Base-by-base conservation (phyloP, 1,140 invertebrate genomes). In the Mactra quadrangularis region DNA sequence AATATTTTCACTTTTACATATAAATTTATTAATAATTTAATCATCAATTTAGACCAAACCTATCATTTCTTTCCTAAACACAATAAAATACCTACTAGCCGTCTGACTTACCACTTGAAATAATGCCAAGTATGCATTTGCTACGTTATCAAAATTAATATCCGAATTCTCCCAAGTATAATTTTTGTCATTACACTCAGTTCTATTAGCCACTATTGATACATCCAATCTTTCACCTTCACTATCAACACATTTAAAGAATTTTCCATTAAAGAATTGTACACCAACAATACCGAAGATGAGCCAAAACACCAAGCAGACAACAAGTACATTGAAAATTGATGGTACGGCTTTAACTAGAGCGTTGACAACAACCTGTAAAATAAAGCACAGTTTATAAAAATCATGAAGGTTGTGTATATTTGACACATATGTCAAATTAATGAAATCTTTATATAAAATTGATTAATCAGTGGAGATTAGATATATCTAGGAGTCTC, bases 61-160 rank as follows among this genome's bases (percentile, higher is more conserved):
- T 50, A 50, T 13, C 11, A n/a, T n/a, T n/a, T n/a, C n/a, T n/a
- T n/a, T n/a, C n/a, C n/a, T n/a, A n/a, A n/a, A n/a, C n/a, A n/a
- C n/a, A n/a, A n/a, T n/a, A n/a, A n/a, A n/a, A n/a, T n/a, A n/a
- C n/a, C n/a, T n/a, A n/a, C n/a, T n/a, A n/a, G n/a, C n/a, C n/a
- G n/a, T n/a, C n/a, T 31, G 31, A 93, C 93, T 90, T 92, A 94
- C 94, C 86, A 99, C 97, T 97, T 99, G 98, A 94, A 99, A 99
- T 83, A 99, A 95, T 91, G 97, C 98, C 86, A 99, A 94, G 93
- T 99, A 99, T 31, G 98, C 98, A 94, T 98, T 98, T 47, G 97
- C 96, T 13, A 99, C 98, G 93, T 99, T 97, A 93, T 99, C 98
- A 93, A 99, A 99, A 94, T 99, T 99, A 95, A 99, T 98, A 82